Percentiles rank a stretch among this genome's conserved stretches.
These are phyloP conservation scores for Rhinopithecus roxellana DNA, from an alignment of 2,113 vertebrate genomes.

Conservation along the genomic window DNA sequence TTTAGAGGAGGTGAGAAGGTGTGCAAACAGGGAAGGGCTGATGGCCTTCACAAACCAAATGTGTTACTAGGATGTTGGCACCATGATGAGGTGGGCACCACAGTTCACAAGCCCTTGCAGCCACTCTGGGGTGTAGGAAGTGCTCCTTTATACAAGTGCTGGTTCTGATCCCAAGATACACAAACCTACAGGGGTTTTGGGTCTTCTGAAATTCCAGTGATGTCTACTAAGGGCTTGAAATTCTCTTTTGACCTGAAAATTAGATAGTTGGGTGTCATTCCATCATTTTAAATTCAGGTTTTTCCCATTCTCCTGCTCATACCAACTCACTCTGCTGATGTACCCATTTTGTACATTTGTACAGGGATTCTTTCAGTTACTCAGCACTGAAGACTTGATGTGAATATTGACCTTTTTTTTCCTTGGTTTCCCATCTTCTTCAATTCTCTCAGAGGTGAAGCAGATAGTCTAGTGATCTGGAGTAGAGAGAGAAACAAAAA, in stretches of 20 bases:
- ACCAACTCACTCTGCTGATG: background rate
- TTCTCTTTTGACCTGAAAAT: constrained; percentile 16
- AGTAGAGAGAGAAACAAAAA: background rate
- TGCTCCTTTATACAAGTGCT: background rate
- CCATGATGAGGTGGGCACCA: background rate
- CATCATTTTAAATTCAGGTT: background rate
- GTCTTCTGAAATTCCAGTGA: background rate
- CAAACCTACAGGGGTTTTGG: background rate
- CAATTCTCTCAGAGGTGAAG: background rate
- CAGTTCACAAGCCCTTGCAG: background rate
- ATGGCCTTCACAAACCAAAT: background rate
- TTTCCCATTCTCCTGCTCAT: background rate
- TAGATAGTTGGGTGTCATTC: background rate
- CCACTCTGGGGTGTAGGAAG: background rate
- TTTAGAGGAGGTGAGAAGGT: background rate
- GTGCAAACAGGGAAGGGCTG: background rate
- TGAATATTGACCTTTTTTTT: background rate
- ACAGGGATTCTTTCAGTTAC: background rate
- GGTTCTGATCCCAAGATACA: background rate
- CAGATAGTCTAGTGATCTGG: background rate
- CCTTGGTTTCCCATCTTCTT: background rate
- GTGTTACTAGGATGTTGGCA: accelerated
- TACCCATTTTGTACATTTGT: background rate
- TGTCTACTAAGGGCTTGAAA: background rate
- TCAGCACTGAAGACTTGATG: background rate